Evolutionary conservation across 1,140 invertebrate genomes (phyloP).

Genomic region (Diabrotica undecimpunctata): DNA sequence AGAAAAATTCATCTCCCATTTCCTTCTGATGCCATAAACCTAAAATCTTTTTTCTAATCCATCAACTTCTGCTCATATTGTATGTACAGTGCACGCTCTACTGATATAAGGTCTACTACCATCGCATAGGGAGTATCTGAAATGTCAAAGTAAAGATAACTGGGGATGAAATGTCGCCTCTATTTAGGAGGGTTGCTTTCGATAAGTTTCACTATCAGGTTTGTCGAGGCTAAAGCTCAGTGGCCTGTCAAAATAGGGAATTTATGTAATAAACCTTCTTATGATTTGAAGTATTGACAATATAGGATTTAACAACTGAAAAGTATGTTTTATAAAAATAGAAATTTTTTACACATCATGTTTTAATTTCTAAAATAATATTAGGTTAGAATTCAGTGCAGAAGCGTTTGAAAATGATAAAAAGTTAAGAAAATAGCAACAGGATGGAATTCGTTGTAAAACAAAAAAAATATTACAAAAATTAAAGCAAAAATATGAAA

Average conservation of each 20-base stretch:
- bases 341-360: no score
- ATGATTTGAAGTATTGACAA: not conserved
- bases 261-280: not conserved
- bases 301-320: no score
- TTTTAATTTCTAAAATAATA: no score
- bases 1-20: no score
- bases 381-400: no score
- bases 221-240: not conserved
- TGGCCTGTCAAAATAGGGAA: slow-evolving; percentile 1
- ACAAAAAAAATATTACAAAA: no score
- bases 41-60: not conserved
- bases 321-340: no score
- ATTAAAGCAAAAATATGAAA: no score
- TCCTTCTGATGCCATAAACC: no score
- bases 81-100: not conserved
- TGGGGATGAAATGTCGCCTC: slow-evolving; percentile 1
- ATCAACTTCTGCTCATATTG: not conserved
- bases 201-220: not conserved
- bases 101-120: not conserved
- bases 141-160: not conserved
- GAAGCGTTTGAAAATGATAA: no score
- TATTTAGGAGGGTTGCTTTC: slow-evolving; percentile 1
- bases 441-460: no score
- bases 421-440: no score
- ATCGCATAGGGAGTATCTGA: not conserved